These are phyloP conservation scores for Agrotis exclamationis DNA, from an alignment of 2,888 invertebrate species.

Conservation along the genomic window DNA sequence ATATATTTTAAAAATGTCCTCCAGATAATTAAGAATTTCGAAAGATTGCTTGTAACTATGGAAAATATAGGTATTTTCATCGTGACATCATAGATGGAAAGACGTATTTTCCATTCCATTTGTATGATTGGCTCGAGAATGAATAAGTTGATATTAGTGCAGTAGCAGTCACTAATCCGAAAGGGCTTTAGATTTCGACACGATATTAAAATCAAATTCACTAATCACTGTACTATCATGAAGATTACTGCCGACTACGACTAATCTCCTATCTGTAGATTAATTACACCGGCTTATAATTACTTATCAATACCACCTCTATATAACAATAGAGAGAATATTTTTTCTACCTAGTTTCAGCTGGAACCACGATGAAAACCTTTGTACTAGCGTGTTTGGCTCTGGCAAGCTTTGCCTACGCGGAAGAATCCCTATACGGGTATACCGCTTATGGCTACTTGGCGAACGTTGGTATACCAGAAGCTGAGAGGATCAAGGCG, in stretches of 20 bases:
- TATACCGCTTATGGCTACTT: constrained; percentile 74
- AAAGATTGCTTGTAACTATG: not conserved
- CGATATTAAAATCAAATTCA: constrained; percentile 31
- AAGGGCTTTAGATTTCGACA: constrained; percentile 16
- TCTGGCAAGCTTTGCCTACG: constrained; percentile 47
- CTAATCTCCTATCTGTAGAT: constrained; percentile 7
- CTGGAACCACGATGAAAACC: constrained; percentile 57
- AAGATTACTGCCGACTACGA: constrained; percentile 2
- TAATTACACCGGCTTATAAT: constrained; percentile 20
- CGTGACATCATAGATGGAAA: not conserved
- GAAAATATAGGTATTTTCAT: not conserved
- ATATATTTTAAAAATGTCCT: too few species aligned
- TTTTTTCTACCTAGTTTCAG: constrained; percentile 31
- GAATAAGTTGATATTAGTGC: not conserved
- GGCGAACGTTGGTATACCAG: constrained; percentile 73
- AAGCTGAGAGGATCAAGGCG: constrained; percentile 71
- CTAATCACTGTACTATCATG: constrained; percentile 25
- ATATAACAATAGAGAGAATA: constrained; percentile 27
- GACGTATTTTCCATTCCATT: too few species aligned
- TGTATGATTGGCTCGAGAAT: too few species aligned
- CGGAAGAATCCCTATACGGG: constrained; percentile 33
- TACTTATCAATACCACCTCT: constrained; percentile 24
- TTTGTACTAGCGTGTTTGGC: constrained; percentile 47
- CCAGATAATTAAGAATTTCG: too few species aligned
- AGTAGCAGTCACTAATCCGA: constrained; percentile 25